Evolutionary conservation across 2,797 vertebrate genomes (phyloP), one percentile per base, ranked within the genome.

Genomic region (Enteromius treurensis): DNA sequence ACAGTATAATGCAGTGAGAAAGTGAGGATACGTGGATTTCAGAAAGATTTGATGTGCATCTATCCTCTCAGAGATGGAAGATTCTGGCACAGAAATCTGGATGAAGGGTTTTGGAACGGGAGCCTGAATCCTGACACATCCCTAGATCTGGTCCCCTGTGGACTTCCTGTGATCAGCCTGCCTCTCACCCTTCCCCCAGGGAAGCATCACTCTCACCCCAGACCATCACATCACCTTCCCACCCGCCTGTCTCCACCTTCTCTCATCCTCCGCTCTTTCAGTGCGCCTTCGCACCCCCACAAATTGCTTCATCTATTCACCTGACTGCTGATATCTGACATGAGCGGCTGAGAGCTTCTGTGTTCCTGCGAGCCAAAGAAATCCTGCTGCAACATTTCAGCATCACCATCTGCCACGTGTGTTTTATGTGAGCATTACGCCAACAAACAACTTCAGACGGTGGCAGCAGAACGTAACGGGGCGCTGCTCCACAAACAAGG

Each of bases 161-260:
- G 82, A 86, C 80, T 68, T 62, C 82, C 82, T 86, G 87, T 86
- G 82, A 88, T 83, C 82, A 64, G 82, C 78, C 80, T 77, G 77
- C 64, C 76, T 85, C 47, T 80, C 83, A 80, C 70, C 71, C 81
- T n/a, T 51, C 34, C 76, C 70, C 69, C 62, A 23, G 40, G 53
- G 62, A 42, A 29, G 49, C 78, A 21, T 76, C 58, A 37, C 73
- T 69, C 73, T 81, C 75, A 84, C 70, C 71, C 65, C 77, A 80
- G 85, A 88, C 87, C 82, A 80, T 82, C 82, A 81, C 87, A 88
- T 88, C 87, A 77, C 76, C 82, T 77, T 87, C 80, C 47, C 79
- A 76, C 70, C 32, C 60, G 58, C 84, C 26, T 69, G 62, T 82
- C 68, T 76, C 14, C 79, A 81, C 75, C 79, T 81, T 70, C 64